phyloP scores from a whole-genome alignment of 1,140 invertebrate genomes.

The Drosophila sp. region DNA sequence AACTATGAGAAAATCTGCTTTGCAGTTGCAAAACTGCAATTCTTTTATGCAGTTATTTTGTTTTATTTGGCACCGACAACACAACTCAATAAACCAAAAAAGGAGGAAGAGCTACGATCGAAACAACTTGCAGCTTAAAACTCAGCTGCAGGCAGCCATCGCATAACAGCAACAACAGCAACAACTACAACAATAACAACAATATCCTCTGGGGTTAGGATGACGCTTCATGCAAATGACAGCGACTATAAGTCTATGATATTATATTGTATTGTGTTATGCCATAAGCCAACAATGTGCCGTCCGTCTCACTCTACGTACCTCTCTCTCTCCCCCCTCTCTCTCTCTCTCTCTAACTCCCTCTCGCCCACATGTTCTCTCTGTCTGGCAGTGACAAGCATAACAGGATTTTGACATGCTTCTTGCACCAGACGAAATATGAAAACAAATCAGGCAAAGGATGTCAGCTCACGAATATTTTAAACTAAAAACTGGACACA shows the following conservation, averaged over 20 bases:
- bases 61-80: slow-evolving; percentile 1
- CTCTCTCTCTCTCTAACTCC: slow-evolving; percentile 14
- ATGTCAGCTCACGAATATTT: slow-evolving; percentile 27
- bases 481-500: not conserved
- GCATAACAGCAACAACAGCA: slow-evolving; percentile 7
- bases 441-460: slow-evolving; percentile 66
- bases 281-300: slow-evolving; percentile 21
- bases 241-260: slow-evolving; percentile 41
- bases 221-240: slow-evolving; percentile 32
- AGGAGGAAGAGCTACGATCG: slow-evolving; percentile 6
- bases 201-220: slow-evolving; percentile 1
- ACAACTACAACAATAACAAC: slow-evolving; percentile 9
- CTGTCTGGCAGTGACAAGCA: slow-evolving; percentile 58
- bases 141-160: slow-evolving; percentile 21
- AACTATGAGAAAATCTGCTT: slow-evolving; percentile 14
- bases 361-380: slow-evolving; percentile 14
- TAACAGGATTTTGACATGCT: slow-evolving; percentile 63
- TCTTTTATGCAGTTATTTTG: slow-evolving; percentile 4
- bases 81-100: slow-evolving; percentile 21
- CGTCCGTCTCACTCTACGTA: slow-evolving; percentile 4
- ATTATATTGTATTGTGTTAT: slow-evolving; percentile 50
- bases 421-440: slow-evolving; percentile 55
- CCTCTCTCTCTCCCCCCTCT: slow-evolving; percentile 13
- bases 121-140: slow-evolving; percentile 21
- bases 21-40: slow-evolving; percentile 5